Conservation (phyloP, 2,797 vertebrate species). For the Acestrorhynchus altus region DNA sequence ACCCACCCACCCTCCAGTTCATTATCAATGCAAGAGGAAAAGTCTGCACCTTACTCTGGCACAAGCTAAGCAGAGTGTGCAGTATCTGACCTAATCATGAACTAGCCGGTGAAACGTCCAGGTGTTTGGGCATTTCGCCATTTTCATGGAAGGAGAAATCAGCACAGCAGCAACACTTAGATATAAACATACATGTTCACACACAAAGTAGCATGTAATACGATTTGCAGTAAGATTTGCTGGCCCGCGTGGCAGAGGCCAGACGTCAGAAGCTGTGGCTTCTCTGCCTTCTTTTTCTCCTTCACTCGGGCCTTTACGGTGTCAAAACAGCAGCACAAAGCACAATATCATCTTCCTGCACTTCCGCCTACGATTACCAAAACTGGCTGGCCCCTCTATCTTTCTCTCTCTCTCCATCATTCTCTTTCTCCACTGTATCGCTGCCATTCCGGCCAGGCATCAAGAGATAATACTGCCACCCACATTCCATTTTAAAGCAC, state of each 20-base stretch:
- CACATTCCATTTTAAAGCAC: not conserved
- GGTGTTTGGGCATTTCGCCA: slow-evolving; percentile 22
- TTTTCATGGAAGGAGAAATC: slow-evolving; percentile 5
- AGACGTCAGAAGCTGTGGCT: slow-evolving; percentile 27
- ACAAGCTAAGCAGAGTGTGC: not conserved
- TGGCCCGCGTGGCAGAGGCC: slow-evolving; percentile 36
- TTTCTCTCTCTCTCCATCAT: slow-evolving; percentile 7
- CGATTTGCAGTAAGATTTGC: slow-evolving; percentile 44
- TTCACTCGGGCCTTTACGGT: slow-evolving; percentile 59
- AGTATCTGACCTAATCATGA: not conserved
- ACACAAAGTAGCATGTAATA: slow-evolving; percentile 46
- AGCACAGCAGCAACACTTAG: not conserved
- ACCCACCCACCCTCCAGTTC: not conserved
- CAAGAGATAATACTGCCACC: slow-evolving; percentile 13
- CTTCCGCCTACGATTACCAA: slow-evolving; percentile 70
- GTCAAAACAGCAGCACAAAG: slow-evolving; percentile 69
- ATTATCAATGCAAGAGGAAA: not conserved
- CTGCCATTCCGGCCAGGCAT: slow-evolving; percentile 1
- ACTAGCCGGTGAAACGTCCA: not conserved
- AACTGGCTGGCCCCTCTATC: slow-evolving; percentile 9
- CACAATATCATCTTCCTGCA: slow-evolving; percentile 74
- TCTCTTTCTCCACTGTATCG: not conserved
- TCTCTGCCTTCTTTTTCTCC: not conserved
- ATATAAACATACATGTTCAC: slow-evolving; percentile 3
- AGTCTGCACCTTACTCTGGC: not conserved